Evolutionary conservation across 2,888 invertebrate species (phyloP), one percentile per base, ranked within the genome.

Genomic region (Marronus borbonicus): DNA sequence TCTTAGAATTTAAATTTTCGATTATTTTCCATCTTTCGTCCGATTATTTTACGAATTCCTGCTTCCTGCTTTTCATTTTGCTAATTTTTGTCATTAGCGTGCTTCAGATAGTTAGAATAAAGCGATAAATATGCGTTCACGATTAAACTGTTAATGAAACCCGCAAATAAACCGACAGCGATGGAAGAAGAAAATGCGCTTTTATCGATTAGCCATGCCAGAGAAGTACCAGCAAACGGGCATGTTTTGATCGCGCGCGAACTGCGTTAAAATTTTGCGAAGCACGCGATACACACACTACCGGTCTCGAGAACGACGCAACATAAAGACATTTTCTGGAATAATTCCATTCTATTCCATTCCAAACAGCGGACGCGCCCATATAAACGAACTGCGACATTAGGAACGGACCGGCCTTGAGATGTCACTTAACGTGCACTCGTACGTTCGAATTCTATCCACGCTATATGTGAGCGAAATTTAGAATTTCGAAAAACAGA

Each of bases 341-440:
- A 72, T 72, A 39, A 58, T 72, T 72, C 55, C 39, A 58, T 72
- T 72, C 28, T 50, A 50, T 72, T 72, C 50, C 28, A 69, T 52
- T 69, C 24, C 68, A 50, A 58, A 58, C 20, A 1, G 68, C 24
- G 68, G 68, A 24, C 49, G 24, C 28, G 20, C 55, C 55, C 55
- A 20, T 58, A 58, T 17, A 50, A 49, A 24, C 49, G 68, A 68
- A 68, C 50, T 68, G 72, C 72, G 72, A 58, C 72, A 58, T 72
- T 55, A 72, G 58, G 58, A 72, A 58, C 14, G 20, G 49, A 20
- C 17, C 72, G 72, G 28, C 72, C 72, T 72, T 72, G 72, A 58
- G 55, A 12, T 68, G 68, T 68, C 68, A 50, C 50, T 28, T 49
- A 50, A 50, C 50, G 52, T 28, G 68, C 49, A 68, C 50, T 68